Conservation (phyloP, 2,888 invertebrate genomes). For the Fissipunctia ypsillon region DNA sequence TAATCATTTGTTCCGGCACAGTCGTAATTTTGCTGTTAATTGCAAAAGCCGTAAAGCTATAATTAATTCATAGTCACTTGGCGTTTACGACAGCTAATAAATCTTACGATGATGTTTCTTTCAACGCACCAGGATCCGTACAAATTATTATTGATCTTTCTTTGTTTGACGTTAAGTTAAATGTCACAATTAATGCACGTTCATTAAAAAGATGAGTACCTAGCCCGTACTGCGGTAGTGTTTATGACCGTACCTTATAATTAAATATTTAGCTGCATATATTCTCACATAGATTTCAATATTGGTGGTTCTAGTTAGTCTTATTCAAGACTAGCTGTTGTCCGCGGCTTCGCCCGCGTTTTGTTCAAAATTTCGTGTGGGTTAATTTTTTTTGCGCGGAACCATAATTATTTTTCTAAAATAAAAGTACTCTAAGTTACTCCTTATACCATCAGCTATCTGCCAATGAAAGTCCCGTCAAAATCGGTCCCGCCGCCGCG, state of each 20-base stretch:
- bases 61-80: conserved; percentile 34
- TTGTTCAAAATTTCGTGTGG: too few species aligned
- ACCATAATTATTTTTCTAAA: too few species aligned
- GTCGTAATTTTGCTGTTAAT: conserved; percentile 34
- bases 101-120: conserved; percentile 37
- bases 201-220: conserved; percentile 4
- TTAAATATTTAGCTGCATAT: background rate
- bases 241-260: background rate
- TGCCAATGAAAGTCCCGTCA: too few species aligned
- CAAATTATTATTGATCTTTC: conserved; percentile 24
- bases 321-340: too few species aligned
- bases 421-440: too few species aligned
- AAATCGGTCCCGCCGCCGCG: too few species aligned
- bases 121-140: conserved; percentile 31
- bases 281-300: background rate
- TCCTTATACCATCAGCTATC: too few species aligned
- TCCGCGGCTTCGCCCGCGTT: too few species aligned
- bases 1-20: conserved; percentile 29
- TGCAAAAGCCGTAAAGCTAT: conserved; percentile 36
- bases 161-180: background rate
- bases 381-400: too few species aligned
- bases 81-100: conserved; percentile 33
- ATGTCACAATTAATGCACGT: conserved; percentile 10
- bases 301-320: too few species aligned
- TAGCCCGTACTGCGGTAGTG: background rate